Evolutionary conservation across 2,113 vertebrate species (phyloP), one percentile per base, ranked within the genome.

Genomic region (Nycticorax nycticorax): DNA sequence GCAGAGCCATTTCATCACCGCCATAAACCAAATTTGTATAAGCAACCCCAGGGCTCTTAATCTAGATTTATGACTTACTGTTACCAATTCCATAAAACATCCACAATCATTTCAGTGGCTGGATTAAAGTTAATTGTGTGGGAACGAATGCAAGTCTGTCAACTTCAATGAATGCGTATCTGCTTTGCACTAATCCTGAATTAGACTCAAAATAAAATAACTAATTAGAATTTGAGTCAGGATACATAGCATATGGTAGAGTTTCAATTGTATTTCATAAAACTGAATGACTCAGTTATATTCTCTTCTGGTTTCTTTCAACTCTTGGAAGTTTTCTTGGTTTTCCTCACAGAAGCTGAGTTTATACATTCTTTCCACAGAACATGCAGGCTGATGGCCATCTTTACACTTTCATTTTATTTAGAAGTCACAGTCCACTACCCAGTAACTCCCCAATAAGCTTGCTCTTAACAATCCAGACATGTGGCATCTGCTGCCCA

Each of bases 121-220:
- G 69, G 55, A 82, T 57, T 35, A 4, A 68, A 76, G 59, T 45
- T 53, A 80, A 2, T 21, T 35, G 28, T 32, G 59, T 88, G 88
- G 82, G 55, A 84, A 83, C 53, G 66, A 66, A 53, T 32, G 68
- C 8, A 64, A 59, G 33, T 17, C 59, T 62, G 57, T n/a, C 81
- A 69, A 0, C 56, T 72, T 33, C 60, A n/a, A 33, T 23, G 41
- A 41, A 32, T 8, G n/a, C 48, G 14, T 0, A 10, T 20, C 22
- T 60, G 86, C 59, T 73, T 69, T 69, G 83, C 30, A 4, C 45
- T 35, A 73, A 21, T 48, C 13, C 73, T 60, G 48, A 17, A 5
- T 7, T 20, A 27, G 66, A 39, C 66, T 76, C 12, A 57, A 72
- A 35, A 23, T 71, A 57, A 72, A 35, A 23, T 71, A 41, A n/a